Evolutionary conservation across 2,888 invertebrate genomes (phyloP).

Genomic region (Bombyx huttoni): DNA sequence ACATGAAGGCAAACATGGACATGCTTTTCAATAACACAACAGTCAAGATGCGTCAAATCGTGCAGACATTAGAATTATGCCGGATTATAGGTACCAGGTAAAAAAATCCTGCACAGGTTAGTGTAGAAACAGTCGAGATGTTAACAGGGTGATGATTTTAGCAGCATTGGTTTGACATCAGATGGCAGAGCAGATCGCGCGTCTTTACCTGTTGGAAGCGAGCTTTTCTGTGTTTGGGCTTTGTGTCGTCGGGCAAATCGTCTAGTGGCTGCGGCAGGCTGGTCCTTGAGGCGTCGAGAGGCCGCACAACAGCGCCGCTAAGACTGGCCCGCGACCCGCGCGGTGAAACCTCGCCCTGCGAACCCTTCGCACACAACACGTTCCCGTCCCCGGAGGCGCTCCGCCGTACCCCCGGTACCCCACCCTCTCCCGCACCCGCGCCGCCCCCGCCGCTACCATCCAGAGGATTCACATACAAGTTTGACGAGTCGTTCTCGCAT

Average conservation of each 20-base stretch:
- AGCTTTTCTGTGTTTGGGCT: slow-evolving; percentile 88
- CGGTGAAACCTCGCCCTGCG: slow-evolving; percentile 69
- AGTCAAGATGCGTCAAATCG: slow-evolving; percentile 12
- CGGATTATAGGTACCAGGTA: no score
- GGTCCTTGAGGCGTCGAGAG: slow-evolving; percentile 54
- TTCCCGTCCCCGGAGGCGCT: slow-evolving; percentile 85
- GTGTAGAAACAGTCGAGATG: no score
- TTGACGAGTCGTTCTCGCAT: slow-evolving; percentile 81
- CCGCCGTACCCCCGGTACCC: slow-evolving; percentile 76
- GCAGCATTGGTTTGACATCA: no score
- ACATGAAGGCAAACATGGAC: slow-evolving; percentile 3
- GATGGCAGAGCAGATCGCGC: not conserved
- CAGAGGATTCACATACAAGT: slow-evolving; percentile 90
- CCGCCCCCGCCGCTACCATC: slow-evolving; percentile 75
- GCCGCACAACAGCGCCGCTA: slow-evolving; percentile 13
- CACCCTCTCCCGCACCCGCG: slow-evolving; percentile 36
- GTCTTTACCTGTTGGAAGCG: slow-evolving; percentile 83
- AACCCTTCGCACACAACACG: slow-evolving; percentile 74
- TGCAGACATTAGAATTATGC: slow-evolving; percentile 16
- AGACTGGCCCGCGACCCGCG: slow-evolving; percentile 58
- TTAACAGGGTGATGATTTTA: no score
- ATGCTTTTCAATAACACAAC: slow-evolving; percentile 12
- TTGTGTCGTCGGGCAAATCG: slow-evolving; percentile 49
- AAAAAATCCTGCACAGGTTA: no score
- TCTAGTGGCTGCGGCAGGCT: slow-evolving; percentile 53